phyloP scores from a whole-genome alignment of 2,113 vertebrate species.

The Aptenodytes forsteri region DNA sequence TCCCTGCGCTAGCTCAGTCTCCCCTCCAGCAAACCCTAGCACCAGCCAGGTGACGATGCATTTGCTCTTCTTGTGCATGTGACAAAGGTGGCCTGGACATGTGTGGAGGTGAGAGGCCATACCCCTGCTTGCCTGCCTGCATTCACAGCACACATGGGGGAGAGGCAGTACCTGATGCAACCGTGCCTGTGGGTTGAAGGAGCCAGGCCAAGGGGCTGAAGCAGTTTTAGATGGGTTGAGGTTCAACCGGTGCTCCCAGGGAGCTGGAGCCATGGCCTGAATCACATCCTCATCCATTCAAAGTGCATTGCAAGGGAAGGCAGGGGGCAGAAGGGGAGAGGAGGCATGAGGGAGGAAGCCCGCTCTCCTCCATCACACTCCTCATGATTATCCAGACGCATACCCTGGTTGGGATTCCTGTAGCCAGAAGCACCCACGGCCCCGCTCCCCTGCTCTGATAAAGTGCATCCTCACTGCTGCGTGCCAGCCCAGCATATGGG shows the following conservation, averaged over 20 bases:
- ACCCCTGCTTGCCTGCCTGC: neutral
- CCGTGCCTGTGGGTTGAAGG: neutral
- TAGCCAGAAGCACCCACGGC: neutral
- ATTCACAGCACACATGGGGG: fast-evolving
- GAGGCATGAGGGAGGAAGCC: neutral
- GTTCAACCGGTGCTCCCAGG: neutral
- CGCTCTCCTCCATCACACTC: slow-evolving; percentile 15
- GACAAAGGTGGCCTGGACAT: neutral
- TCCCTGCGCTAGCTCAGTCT: neutral
- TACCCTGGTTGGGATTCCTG: neutral
- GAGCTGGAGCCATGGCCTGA: neutral
- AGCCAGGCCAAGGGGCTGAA: neutral
- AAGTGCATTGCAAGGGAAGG: slow-evolving; percentile 13
- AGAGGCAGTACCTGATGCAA: neutral
- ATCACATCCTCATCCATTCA: neutral
- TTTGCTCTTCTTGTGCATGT: neutral
- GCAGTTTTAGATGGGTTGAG: neutral
- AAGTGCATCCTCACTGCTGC: neutral
- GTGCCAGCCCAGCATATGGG: fast-evolving
- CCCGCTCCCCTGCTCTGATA: neutral
- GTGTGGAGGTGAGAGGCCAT: neutral
- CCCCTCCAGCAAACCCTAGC: neutral
- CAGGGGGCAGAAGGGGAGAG: neutral
- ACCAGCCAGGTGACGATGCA: neutral
- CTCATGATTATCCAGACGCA: neutral